These are phyloP conservation scores for Bergia puertoricense DNA, from an alignment of 92 coral and sea anemone species.

Conservation along the genomic window DNA sequence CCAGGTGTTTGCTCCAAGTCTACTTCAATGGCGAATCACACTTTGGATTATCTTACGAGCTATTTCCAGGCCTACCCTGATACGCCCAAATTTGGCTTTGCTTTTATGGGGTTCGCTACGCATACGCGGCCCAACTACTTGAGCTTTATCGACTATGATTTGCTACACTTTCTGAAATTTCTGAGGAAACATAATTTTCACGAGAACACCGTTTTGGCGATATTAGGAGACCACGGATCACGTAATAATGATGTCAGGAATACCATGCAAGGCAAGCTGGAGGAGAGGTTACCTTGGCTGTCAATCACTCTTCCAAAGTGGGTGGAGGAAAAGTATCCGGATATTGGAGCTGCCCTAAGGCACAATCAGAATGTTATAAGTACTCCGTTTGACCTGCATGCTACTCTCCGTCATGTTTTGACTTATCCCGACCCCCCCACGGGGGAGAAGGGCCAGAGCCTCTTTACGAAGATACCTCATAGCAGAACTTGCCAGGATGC, in stretches of 20 bases:
- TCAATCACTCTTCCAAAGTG: slow-evolving; percentile 85
- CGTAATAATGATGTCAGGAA: slow-evolving; percentile 83
- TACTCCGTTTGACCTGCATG: slow-evolving; percentile 87
- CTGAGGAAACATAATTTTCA: slow-evolving; percentile 61
- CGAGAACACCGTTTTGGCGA: slow-evolving; percentile 72
- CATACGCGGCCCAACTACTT: slow-evolving; percentile 83
- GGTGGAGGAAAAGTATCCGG: slow-evolving; percentile 73
- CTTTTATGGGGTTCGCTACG: slow-evolving; percentile 68
- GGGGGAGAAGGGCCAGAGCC: slow-evolving; percentile 73
- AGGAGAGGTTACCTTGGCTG: slow-evolving; percentile 95
- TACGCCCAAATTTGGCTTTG: slow-evolving; percentile 80
- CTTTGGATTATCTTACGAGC: slow-evolving; percentile 74
- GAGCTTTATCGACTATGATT: slow-evolving; percentile 77
- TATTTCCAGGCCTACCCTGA: slow-evolving; percentile 71
- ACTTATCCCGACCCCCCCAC: slow-evolving; percentile 75
- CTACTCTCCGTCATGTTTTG: slow-evolving; percentile 84
- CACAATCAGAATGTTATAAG: slow-evolving; percentile 75
- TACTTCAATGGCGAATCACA: slow-evolving; percentile 76
- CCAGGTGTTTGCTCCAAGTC: slow-evolving; percentile 78
- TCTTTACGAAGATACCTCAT: slow-evolving; percentile 62
- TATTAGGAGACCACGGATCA: slow-evolving; percentile 92
- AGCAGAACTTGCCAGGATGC: slow-evolving; percentile 77
- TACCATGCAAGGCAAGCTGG: slow-evolving; percentile 93
- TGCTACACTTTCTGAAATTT: slow-evolving; percentile 61
- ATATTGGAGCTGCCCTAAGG: slow-evolving; percentile 64